These are phyloP conservation scores for Aplysina aerophoba DNA, from an alignment of 37 sponge, comb jelly and placozoan genomes.

Conservation along the genomic window DNA sequence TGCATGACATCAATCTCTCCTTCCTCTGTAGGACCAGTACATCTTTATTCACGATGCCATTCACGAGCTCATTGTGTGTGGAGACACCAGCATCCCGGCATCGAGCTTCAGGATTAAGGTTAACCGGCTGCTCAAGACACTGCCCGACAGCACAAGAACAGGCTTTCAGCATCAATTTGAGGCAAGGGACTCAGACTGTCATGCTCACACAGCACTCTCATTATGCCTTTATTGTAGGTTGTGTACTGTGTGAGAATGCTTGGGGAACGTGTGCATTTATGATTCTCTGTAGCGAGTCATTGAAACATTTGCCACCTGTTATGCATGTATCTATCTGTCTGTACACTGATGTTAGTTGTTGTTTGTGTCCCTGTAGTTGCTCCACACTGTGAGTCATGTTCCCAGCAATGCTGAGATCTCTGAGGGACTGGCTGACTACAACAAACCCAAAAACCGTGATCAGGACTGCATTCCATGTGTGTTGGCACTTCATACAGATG, in stretches of 20 bases:
- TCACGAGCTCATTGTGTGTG: slow-evolving; percentile 83
- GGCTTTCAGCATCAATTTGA: slow-evolving; percentile 75
- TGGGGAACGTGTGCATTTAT: background rate
- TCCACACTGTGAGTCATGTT: slow-evolving; percentile 52
- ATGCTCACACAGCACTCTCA: background rate
- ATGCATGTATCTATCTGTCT: too few species aligned
- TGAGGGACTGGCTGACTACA: slow-evolving; percentile 59
- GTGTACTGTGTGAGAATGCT: too few species aligned
- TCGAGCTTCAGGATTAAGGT: slow-evolving; percentile 42
- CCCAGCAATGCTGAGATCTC: slow-evolving; percentile 43
- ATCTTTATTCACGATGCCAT: slow-evolving; percentile 95
- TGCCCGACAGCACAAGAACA: slow-evolving; percentile 26
- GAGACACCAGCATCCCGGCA: slow-evolving; percentile 68
- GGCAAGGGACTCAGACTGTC: slow-evolving; percentile 39
- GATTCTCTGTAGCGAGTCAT: too few species aligned
- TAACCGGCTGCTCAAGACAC: slow-evolving; percentile 33
- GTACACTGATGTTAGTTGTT: too few species aligned
- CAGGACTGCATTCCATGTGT: slow-evolving; percentile 58
- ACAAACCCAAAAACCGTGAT: slow-evolving; percentile 64
- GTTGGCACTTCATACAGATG: background rate
- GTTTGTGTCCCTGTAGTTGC: slow-evolving; percentile 23
- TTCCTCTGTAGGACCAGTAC: slow-evolving; percentile 75
- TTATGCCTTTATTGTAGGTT: background rate
- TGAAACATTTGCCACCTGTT: too few species aligned
- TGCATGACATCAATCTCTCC: slow-evolving; percentile 14